Evolutionary conservation across 2,888 invertebrate species (phyloP), one percentile per base, ranked within the genome.

Genomic region (Hydriomena furcata): DNA sequence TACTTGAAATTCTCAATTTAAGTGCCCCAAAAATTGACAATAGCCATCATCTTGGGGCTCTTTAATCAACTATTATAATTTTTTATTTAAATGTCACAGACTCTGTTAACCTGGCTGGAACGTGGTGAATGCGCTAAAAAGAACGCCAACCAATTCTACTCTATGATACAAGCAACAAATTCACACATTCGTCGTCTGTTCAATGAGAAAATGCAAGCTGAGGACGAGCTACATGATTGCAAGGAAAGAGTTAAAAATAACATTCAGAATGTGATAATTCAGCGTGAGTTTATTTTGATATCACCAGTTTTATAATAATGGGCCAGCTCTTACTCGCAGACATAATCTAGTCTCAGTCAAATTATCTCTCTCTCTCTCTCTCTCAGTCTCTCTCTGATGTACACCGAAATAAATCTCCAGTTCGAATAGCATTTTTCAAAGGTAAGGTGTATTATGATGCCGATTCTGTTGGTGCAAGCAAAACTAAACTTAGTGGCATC

Each of bases 131-230:
- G 98, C 76, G 96, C 93, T 35, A 98, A 98, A 79, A 93, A 96
- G 54, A 98, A 97, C 79, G 94, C 97, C 1, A 97, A 96, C 74
- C 94, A 94, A 30, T 98, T 98, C 84, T 98, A 98, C 82, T 96
- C 97, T 5, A 97, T 98, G 97, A 96, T 98, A 55, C 98, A 98
- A 86, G 96, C 96, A 17, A 97, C 97, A 0, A 98, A 98, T 85
- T 95, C 97, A 0, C 98, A 98, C 73, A 95, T 98, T 5, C 92
- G 98, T 7, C 92, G 98, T 40, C 87, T 98, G 30, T 92, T 96
- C 40, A 93, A 91, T 61, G 98, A 98, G 74, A 98, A 98, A 84
- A 92, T 93, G 52, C 94, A 94, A 55, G 94, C 95, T 65, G 98
- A 98, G 78, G 97, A 98, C 59, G 98, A 98, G 76, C 84, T 98